phyloP scores from a whole-genome alignment of 1,140 invertebrate genomes.

The Lepidurus arcticus region DNA sequence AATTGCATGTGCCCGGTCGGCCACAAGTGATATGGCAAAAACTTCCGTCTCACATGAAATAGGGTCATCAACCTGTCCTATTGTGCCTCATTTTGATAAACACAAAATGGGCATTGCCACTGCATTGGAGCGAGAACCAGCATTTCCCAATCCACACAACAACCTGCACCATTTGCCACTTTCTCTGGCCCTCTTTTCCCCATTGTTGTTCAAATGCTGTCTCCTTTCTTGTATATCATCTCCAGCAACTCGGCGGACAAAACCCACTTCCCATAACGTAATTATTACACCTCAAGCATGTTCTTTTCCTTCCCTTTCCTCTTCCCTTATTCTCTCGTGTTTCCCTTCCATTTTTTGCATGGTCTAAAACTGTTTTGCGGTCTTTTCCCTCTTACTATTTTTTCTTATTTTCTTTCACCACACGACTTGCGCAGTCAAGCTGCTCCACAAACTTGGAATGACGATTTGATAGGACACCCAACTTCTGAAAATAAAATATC shows the following conservation, averaged over 20 bases:
- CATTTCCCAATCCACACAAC: not conserved
- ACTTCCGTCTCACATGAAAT: not conserved
- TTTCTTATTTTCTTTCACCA: not conserved
- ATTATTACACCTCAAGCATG: not conserved
- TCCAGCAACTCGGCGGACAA: not conserved
- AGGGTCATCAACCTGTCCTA: slow-evolving; percentile 1
- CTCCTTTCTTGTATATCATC: not conserved
- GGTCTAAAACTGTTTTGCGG: not conserved
- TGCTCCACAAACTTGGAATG: not conserved
- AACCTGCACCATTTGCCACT: slow-evolving; percentile 21
- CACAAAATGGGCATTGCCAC: not conserved
- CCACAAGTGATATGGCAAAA: not conserved
- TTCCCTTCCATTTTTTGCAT: not conserved
- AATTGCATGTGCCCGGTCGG: not conserved
- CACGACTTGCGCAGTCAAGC: not conserved
- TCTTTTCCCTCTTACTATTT: not conserved
- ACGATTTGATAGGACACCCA: not conserved
- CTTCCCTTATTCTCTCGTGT: not conserved
- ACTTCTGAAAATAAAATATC: not conserved
- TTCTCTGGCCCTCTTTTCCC: slow-evolving; percentile 1
- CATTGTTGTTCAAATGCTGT: not conserved
- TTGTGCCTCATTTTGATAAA: not conserved
- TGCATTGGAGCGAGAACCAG: not conserved
- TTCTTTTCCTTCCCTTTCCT: not conserved
- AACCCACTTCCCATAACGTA: slow-evolving; percentile 17